Percentiles rank a stretch among this genome's conserved stretches.
These are phyloP conservation scores for Mormoops blainvillei DNA, from an alignment of 2,113 vertebrate genomes.

Conservation along the genomic window DNA sequence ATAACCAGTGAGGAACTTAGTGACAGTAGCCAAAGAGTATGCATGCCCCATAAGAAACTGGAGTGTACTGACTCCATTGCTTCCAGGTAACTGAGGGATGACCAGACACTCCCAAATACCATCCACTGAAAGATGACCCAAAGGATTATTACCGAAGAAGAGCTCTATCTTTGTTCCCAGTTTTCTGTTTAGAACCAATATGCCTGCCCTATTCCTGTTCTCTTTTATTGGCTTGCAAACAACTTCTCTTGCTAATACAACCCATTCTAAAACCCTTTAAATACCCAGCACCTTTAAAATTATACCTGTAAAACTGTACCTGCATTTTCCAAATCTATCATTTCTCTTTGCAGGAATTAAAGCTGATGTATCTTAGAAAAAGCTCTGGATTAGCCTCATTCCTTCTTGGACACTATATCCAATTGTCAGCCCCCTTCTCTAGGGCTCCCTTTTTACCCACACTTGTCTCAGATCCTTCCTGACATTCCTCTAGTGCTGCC, in stretches of 20 bases:
- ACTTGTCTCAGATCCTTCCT: not conserved
- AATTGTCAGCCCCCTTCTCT: not conserved
- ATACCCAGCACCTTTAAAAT: not conserved
- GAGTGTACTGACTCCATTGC: not conserved
- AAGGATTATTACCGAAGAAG: not conserved
- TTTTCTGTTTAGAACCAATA: not conserved
- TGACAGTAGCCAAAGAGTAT: not conserved
- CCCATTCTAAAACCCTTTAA: constrained; percentile 2
- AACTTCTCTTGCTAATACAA: not conserved
- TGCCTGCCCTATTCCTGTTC: not conserved
- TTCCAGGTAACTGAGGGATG: not conserved
- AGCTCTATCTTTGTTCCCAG: not conserved
- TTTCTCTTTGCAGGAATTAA: not conserved
- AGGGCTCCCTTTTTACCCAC: not conserved
- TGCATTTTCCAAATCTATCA: not conserved
- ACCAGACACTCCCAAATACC: not conserved
- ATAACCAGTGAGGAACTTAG: not conserved
- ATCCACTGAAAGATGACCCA: not conserved
- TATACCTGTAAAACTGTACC: not conserved
- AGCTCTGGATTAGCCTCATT: not conserved
- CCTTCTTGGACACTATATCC: not conserved
- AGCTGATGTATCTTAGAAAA: not conserved
- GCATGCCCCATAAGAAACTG: not conserved
- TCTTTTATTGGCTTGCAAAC: not conserved
- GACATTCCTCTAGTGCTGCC: not conserved